A percentile compares a stretch with the other conserved stretches of the same genome.
phyloP scores from a whole-genome alignment of 2,888 invertebrate genomes.

The Cosmia trapezina region DNA sequence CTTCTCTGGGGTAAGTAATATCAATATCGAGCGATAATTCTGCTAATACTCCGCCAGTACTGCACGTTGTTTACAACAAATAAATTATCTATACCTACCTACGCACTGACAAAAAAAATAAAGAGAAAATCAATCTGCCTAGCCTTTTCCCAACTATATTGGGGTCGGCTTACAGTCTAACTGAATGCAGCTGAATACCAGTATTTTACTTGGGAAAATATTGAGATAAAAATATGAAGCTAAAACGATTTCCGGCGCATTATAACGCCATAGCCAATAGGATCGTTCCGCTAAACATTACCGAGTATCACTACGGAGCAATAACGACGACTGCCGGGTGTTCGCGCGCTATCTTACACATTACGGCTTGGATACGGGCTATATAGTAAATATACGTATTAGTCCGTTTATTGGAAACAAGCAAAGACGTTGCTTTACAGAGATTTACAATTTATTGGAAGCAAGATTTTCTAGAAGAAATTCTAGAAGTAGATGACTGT shows the following conservation, averaged over 20 bases:
- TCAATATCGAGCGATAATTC: conserved; percentile 21
- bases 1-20: conserved; percentile 1
- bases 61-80: not conserved
- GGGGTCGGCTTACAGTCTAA: too few relatives aligned
- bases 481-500: not conserved
- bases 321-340: conserved; percentile 48
- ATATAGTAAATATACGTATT: conserved; percentile 28
- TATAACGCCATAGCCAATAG: conserved; percentile 11
- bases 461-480: not conserved
- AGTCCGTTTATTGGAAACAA: conserved; percentile 24
- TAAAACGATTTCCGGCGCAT: not conserved
- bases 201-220: too few relatives aligned
- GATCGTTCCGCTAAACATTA: conserved; percentile 40
- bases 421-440: conserved; percentile 5
- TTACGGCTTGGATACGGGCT: conserved; percentile 30
- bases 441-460: conserved; percentile 21
- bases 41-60: conserved; percentile 22
- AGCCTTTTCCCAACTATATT: too few relatives aligned
- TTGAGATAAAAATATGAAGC: not conserved
- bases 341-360: conserved; percentile 46
- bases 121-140: not conserved
- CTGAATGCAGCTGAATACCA: too few relatives aligned
- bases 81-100: not conserved
- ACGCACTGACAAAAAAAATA: not conserved
- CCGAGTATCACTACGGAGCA: conserved; percentile 23